These are phyloP conservation scores for Periplaneta americana DNA, from an alignment of 1,140 invertebrate genomes.

Conservation along the genomic window DNA sequence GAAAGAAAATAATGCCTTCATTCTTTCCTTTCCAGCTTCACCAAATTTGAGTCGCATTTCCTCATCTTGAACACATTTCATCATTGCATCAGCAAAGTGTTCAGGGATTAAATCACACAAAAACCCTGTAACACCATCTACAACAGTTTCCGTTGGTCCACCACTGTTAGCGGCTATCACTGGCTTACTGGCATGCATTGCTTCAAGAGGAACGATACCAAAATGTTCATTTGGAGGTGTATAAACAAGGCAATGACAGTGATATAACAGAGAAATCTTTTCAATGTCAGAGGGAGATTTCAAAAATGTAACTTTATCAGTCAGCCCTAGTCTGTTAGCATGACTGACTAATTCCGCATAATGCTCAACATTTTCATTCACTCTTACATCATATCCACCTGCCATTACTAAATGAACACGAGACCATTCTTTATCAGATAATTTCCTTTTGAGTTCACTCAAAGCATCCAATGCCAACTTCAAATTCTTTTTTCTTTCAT, in stretches of 20 bases:
- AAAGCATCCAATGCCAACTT: slow-evolving; percentile 77
- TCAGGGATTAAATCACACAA: slow-evolving; percentile 63
- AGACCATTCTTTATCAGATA: slow-evolving; percentile 50
- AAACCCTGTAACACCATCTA: slow-evolving; percentile 84
- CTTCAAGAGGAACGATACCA: slow-evolving; percentile 98
- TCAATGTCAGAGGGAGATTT: slow-evolving; percentile 79
- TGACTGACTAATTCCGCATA: slow-evolving; percentile 69
- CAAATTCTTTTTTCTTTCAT: slow-evolving; percentile 95
- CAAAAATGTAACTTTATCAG: slow-evolving; percentile 74
- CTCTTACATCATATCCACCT: slow-evolving; percentile 91
- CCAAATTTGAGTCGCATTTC: not conserved
- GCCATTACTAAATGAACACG: slow-evolving; percentile 84
- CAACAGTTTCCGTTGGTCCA: slow-evolving; percentile 91
- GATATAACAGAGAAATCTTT: slow-evolving; percentile 73
- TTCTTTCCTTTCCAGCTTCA: not conserved
- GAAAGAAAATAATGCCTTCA: slow-evolving; percentile 1
- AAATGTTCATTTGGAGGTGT: slow-evolving; percentile 98
- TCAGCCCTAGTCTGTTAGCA: slow-evolving; percentile 57
- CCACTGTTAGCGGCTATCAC: slow-evolving; percentile 95
- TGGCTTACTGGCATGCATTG: slow-evolving; percentile 90
- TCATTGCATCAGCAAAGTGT: slow-evolving; percentile 76
- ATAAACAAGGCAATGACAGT: slow-evolving; percentile 79
- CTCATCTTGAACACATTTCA: not conserved
- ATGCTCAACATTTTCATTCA: slow-evolving; percentile 86
- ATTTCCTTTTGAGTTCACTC: slow-evolving; percentile 50